Percentiles rank a stretch among this genome's conserved stretches.
phyloP scores from a whole-genome alignment of 2,888 invertebrate species.

The Dryomyza anilis region DNA sequence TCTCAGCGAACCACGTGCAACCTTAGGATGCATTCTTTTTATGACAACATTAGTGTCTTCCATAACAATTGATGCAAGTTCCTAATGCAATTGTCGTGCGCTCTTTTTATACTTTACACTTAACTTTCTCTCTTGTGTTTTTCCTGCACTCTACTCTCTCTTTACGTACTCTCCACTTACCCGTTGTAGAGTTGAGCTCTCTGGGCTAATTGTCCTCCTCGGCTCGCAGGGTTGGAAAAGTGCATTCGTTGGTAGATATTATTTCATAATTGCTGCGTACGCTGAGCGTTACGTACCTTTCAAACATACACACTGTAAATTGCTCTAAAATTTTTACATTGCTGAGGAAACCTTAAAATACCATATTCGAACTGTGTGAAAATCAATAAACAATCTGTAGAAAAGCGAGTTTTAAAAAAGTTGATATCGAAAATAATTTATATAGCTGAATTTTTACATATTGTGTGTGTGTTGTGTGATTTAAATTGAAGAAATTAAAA shows the following conservation, averaged over 20 bases:
- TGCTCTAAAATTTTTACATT: neutral
- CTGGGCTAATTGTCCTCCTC: neutral
- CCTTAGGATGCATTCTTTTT: no score
- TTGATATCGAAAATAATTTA: neutral
- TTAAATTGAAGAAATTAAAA: no score
- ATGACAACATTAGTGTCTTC: neutral
- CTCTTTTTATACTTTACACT: neutral
- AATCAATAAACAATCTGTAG: neutral
- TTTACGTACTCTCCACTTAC: neutral
- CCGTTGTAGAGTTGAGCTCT: conserved; percentile 12
- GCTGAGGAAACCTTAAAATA: conserved; percentile 1
- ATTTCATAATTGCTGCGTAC: conserved; percentile 45
- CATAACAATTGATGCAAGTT: neutral
- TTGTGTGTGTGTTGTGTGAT: neutral
- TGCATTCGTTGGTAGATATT: conserved; percentile 53
- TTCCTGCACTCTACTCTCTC: neutral
- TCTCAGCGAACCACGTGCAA: no score
- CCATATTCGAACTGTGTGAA: no score
- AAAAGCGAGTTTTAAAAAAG: neutral
- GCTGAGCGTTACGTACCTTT: conserved; percentile 28
- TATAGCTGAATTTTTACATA: neutral
- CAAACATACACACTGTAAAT: conserved; percentile 10
- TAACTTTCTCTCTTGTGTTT: neutral
- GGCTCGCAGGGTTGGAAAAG: conserved; percentile 41
- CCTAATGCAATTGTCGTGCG: neutral